A percentile compares a stretch with the other conserved stretches of the same genome.
These are phyloP conservation scores for Plagodis dolabraria DNA, from an alignment of 2,888 invertebrate genomes.

Conservation along the genomic window DNA sequence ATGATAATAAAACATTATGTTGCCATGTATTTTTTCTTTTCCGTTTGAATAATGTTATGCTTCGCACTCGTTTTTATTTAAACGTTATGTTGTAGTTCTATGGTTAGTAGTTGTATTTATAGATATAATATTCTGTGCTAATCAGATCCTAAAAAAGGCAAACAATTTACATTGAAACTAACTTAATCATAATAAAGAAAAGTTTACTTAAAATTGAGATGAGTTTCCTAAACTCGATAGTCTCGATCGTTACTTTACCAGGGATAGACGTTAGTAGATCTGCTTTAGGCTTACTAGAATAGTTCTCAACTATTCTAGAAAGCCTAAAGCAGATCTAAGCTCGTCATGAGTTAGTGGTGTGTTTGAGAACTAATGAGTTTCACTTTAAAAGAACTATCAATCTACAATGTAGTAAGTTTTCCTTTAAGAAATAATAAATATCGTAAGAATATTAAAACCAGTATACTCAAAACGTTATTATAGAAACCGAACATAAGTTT, in stretches of 20 bases:
- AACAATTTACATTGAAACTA: too few species aligned
- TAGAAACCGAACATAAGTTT: too few species aligned
- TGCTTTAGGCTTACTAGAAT: too few species aligned
- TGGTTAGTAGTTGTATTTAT: too few species aligned
- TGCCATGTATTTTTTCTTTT: conserved; percentile 10
- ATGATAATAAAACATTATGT: conserved; percentile 29
- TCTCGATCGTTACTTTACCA: conserved; percentile 31
- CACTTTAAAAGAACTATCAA: conserved; percentile 15
- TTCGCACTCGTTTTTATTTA: conserved; percentile 1
- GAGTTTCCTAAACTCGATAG: conserved; percentile 24
- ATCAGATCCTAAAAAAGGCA: too few species aligned
- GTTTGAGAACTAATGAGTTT: conserved; percentile 29
- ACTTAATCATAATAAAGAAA: conserved; percentile 16
- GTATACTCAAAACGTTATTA: too few species aligned
- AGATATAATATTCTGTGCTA: too few species aligned
- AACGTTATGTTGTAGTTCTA: too few species aligned
- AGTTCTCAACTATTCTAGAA: conserved; percentile 36
- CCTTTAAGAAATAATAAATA: conserved; percentile 9
- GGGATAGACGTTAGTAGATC: conserved; percentile 30
- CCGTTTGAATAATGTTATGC: conserved; percentile 7
- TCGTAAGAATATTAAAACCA: too few species aligned
- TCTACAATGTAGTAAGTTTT: conserved; percentile 9
- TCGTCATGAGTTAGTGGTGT: conserved; percentile 32
- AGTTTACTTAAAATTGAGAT: conserved; percentile 13
- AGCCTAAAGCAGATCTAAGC: conserved; percentile 33